These are phyloP conservation scores for Dryobota labecula DNA, from an alignment of 2,888 invertebrate genomes.

Conservation along the genomic window DNA sequence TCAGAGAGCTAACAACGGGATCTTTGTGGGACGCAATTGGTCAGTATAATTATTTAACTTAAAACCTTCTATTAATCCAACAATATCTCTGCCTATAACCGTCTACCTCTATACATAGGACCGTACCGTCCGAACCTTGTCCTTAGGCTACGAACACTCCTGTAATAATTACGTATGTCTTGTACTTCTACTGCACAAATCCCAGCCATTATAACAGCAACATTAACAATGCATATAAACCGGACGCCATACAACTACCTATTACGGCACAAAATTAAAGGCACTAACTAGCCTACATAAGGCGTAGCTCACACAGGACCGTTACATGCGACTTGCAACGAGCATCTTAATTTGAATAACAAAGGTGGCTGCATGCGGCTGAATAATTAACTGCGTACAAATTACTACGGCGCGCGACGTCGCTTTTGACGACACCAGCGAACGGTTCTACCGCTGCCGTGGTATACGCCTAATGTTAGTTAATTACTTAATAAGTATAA, in stretches of 20 bases:
- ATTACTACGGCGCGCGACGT: slow-evolving; percentile 67
- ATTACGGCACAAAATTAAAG: slow-evolving; percentile 36
- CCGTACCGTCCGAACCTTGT: neutral
- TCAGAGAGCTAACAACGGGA: no score
- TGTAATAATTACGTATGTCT: neutral
- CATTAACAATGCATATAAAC: slow-evolving; percentile 28
- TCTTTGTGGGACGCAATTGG: neutral
- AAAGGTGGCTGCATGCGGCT: slow-evolving; percentile 82
- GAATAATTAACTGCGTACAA: slow-evolving; percentile 81
- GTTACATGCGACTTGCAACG: slow-evolving; percentile 63
- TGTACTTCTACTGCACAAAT: neutral
- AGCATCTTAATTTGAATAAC: slow-evolving; percentile 82
- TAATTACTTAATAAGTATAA: slow-evolving; percentile 43
- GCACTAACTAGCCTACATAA: slow-evolving; percentile 61
- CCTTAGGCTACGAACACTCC: no score
- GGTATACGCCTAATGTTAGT: slow-evolving; percentile 49
- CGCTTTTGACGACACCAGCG: slow-evolving; percentile 57
- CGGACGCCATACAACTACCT: slow-evolving; percentile 17
- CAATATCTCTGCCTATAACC: neutral
- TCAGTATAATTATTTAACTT: neutral
- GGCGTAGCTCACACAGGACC: slow-evolving; percentile 49
- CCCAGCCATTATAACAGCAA: neutral
- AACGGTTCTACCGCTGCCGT: slow-evolving; percentile 38
- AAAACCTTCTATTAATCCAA: neutral
- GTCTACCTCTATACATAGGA: neutral